Evolutionary conservation across 1,140 invertebrate genomes (phyloP).

Genomic region (Drosophila ogumai): DNA sequence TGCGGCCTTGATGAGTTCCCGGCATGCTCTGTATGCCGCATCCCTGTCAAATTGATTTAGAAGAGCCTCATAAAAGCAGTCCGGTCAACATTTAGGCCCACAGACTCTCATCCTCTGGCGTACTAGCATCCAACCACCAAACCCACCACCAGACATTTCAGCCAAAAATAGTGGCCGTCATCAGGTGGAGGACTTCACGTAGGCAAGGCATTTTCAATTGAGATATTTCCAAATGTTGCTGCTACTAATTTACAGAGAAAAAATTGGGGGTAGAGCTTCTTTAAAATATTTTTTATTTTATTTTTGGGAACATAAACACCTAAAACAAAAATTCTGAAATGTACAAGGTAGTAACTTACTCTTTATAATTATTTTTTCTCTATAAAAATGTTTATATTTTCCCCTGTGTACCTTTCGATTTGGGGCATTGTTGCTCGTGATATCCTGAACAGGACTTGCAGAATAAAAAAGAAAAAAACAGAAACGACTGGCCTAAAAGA

Average conservation of each 20-base stretch:
- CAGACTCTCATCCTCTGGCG: not conserved
- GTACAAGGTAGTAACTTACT: not conserved
- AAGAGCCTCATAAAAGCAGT: slow-evolving; percentile 50
- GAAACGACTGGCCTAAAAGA: slow-evolving; percentile 5
- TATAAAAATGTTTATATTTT: not conserved
- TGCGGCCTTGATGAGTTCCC: slow-evolving; percentile 37
- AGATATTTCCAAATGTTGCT: slow-evolving; percentile 51
- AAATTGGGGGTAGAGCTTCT: not conserved
- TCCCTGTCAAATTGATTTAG: slow-evolving; percentile 56
- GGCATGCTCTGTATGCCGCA: slow-evolving; percentile 25
- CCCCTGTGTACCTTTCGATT: not conserved
- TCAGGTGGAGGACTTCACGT: slow-evolving; percentile 42
- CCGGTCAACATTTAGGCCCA: slow-evolving; percentile 37
- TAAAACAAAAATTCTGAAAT: not conserved
- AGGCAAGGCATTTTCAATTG: slow-evolving; percentile 63
- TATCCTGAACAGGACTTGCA: slow-evolving; percentile 6
- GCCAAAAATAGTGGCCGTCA: slow-evolving; percentile 32
- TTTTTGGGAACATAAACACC: not conserved
- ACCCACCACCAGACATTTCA: not conserved
- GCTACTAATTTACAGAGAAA: not conserved
- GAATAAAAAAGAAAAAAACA: slow-evolving; percentile 19
- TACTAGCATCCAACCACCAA: not conserved
- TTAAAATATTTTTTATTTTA: not conserved
- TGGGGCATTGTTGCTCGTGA: slow-evolving; percentile 27
- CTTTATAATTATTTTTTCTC: not conserved